Evolutionary conservation across 2,888 invertebrate species (phyloP).

Genomic region (Alentia gelatinosa): DNA sequence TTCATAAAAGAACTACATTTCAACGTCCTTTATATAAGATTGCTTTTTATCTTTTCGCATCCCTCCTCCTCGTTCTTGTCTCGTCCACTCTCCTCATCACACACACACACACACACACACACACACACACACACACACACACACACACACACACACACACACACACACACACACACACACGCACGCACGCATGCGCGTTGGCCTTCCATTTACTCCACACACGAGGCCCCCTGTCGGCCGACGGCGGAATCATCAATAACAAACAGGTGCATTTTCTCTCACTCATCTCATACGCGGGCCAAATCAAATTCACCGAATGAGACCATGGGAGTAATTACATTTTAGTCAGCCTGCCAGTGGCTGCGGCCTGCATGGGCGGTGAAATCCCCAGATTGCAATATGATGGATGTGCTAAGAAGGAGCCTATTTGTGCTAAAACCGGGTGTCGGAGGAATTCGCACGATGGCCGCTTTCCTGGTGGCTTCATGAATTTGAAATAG

Average conservation of each 20-base stretch:
- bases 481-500: conserved; percentile 54
- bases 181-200: no score
- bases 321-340: conserved; percentile 42
- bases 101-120: no score
- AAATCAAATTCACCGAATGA: conserved; percentile 49
- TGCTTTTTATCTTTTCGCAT: no score
- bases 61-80: neutral
- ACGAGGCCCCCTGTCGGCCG: neutral
- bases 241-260: neutral
- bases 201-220: no score
- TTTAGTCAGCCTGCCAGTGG: neutral
- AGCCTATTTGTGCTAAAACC: conserved; percentile 22
- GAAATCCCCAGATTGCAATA: conserved; percentile 31
- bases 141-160: no score
- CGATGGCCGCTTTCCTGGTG: neutral
- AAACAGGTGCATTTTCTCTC: neutral
- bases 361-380: neutral
- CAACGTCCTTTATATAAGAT: no score
- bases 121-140: no score
- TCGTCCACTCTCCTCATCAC: neutral
- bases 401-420: conserved; percentile 30
- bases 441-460: conserved; percentile 30
- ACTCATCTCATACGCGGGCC: conserved; percentile 25
- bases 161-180: no score
- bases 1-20: no score